These are phyloP conservation scores for Nemotelus nigrinus DNA, from an alignment of 2,888 invertebrate species.

Conservation along the genomic window DNA sequence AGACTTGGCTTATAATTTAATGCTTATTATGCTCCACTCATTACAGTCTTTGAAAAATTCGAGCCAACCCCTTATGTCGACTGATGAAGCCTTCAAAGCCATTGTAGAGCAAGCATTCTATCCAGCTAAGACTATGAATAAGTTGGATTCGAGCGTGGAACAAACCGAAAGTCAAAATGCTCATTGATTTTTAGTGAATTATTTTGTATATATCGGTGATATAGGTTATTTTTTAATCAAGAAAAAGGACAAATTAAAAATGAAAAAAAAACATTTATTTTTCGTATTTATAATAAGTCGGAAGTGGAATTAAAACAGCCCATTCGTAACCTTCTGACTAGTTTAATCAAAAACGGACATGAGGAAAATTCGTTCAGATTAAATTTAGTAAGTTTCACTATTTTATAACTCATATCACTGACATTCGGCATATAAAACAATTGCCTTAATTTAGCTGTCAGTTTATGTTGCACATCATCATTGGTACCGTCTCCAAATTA, in stretches of 20 bases:
- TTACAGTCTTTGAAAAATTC: constrained; percentile 60
- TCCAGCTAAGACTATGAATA: constrained; percentile 17
- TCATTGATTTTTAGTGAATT: not conserved
- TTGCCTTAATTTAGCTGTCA: not conserved
- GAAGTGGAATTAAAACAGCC: not conserved
- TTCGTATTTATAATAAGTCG: not conserved
- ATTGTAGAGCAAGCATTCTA: constrained; percentile 60
- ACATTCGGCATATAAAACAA: constrained; percentile 29
- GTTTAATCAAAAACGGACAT: constrained; percentile 40
- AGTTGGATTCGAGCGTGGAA: not conserved
- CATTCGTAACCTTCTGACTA: constrained; percentile 17
- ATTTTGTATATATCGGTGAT: not conserved
- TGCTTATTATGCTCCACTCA: constrained; percentile 54
- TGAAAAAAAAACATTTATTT: constrained; percentile 6
- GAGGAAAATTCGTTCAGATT: constrained; percentile 35
- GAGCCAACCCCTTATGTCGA: constrained; percentile 62
- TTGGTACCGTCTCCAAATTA: not conserved
- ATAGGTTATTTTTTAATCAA: constrained; percentile 7
- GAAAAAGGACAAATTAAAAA: constrained; percentile 14
- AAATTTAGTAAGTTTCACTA: constrained; percentile 22
- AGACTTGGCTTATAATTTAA: not conserved
- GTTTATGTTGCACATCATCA: not conserved
- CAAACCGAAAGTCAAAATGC: too few relatives aligned
- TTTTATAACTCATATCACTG: not conserved
- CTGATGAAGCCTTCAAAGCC: constrained; percentile 64